Evolutionary conservation across 2,113 vertebrate species (phyloP).

Genomic region (Serinus canaria): DNA sequence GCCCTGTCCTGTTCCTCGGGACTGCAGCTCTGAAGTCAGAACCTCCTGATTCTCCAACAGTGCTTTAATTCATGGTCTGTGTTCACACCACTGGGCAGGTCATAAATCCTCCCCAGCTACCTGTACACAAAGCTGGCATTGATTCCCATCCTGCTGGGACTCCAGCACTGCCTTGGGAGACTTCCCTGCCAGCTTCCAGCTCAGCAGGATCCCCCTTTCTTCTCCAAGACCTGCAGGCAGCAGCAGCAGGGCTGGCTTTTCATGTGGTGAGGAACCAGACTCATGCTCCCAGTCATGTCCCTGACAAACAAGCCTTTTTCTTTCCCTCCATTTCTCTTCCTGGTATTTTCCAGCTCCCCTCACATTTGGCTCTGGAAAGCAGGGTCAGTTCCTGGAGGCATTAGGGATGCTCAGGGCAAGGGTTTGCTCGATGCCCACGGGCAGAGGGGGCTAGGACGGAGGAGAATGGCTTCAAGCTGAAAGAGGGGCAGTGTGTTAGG

Average conservation of each 20-base stretch:
- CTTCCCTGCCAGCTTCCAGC: slow-evolving; percentile 2
- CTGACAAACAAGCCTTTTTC: neutral
- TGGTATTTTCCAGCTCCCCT: neutral
- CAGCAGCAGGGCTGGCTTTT: slow-evolving; percentile 25
- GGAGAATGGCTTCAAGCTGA: neutral
- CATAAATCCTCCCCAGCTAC: slow-evolving; percentile 50
- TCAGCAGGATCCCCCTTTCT: neutral
- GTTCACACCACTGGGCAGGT: neutral
- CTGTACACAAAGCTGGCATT: slow-evolving; percentile 40
- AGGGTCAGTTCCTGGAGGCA: neutral
- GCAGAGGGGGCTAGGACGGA: neutral
- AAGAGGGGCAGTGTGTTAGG: neutral
- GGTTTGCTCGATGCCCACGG: neutral
- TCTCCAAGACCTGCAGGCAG: neutral
- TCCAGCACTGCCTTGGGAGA: neutral
- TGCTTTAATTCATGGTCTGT: neutral
- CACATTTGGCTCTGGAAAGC: neutral
- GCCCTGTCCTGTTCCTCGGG: neutral
- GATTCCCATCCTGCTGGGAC: neutral
- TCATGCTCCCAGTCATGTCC: neutral
- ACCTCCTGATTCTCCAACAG: neutral
- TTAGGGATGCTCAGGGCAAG: neutral
- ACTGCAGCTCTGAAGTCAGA: neutral
- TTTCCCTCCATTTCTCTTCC: neutral
- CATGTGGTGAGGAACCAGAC: neutral